Conservation (phyloP, 1,140 invertebrate genomes). For the Habropoda laboriosa region DNA sequence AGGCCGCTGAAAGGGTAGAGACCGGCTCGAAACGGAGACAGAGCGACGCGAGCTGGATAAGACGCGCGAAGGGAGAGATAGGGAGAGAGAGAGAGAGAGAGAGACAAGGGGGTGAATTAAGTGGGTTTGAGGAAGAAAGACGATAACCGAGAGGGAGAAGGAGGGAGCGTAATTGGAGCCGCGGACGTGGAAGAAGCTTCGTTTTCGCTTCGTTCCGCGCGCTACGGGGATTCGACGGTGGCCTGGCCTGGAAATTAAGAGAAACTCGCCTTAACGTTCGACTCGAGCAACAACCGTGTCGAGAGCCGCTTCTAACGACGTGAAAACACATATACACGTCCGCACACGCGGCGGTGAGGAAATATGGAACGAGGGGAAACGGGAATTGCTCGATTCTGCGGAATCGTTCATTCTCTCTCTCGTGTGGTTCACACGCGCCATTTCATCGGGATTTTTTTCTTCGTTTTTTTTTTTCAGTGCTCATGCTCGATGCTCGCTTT, state of each 20-base stretch:
- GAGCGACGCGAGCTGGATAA: background rate
- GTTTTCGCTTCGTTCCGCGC: constrained; percentile 53
- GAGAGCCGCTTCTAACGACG: constrained; percentile 26
- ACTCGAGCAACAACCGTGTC: constrained; percentile 26
- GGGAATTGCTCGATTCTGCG: too few species aligned
- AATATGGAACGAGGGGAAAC: too few species aligned
- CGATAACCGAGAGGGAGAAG: constrained; percentile 2
- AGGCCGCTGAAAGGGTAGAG: background rate
- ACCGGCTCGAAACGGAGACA: background rate
- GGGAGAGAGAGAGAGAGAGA: background rate
- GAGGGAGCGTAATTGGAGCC: constrained; percentile 57
- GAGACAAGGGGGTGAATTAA: background rate
- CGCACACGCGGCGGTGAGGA: too few species aligned
- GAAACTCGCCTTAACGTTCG: constrained; percentile 14
- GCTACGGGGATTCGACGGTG: background rate
- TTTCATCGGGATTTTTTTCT: too few species aligned
- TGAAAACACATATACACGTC: too few species aligned
- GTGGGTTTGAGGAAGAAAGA: too few species aligned
- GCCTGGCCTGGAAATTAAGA: constrained; percentile 52
- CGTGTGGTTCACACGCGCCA: too few species aligned
- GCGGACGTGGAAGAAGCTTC: constrained; percentile 56
- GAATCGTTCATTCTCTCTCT: too few species aligned
- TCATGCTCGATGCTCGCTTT: too few species aligned
- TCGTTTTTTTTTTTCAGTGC: too few species aligned
- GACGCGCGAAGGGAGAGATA: too few species aligned